Evolutionary conservation across 92 coral and sea anemone genomes (phyloP), one percentile per base, ranked within the genome.

Genomic region (Scolanthus callimorphus): DNA sequence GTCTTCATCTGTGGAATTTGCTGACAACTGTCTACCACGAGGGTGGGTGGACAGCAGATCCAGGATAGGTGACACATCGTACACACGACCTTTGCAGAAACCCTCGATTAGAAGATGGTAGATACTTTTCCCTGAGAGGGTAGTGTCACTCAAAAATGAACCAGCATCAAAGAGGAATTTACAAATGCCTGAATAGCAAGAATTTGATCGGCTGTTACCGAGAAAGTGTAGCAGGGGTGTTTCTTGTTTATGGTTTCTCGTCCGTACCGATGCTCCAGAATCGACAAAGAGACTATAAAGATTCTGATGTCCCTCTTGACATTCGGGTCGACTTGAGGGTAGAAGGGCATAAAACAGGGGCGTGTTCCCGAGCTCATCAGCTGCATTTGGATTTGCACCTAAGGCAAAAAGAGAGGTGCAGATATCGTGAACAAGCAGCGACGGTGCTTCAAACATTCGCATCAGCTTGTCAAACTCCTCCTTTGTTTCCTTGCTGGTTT

Each of bases 21-120:
- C 43, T 34, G 43, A 27, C 1, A 31, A 27, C 3, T 39, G 12
- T n/a, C n/a, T n/a, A n/a, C n/a, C n/a, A n/a, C n/a, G n/a, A n/a
- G n/a, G n/a, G n/a, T n/a, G n/a, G n/a, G n/a, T n/a, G n/a, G n/a
- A n/a, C n/a, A n/a, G n/a, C n/a, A n/a, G n/a, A n/a, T n/a, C n/a
- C n/a, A n/a, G n/a, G n/a, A n/a, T n/a, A n/a, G n/a, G n/a, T n/a
- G n/a, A n/a, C n/a, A n/a, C n/a, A n/a, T n/a, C n/a, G n/a, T n/a
- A n/a, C n/a, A n/a, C n/a, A n/a, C n/a, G n/a, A n/a, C n/a, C n/a
- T n/a, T n/a, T n/a, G n/a, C n/a, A n/a, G n/a, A n/a, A n/a, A n/a
- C n/a, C n/a, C n/a, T 20, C 4, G 21, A 59, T 37, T 3, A 65
- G 11, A 51, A 65, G 25, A 41, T 65, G 72, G 27, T 29, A 65